Evolutionary conservation across 2,113 vertebrate genomes (phyloP), one percentile per base, ranked within the genome.

Genomic region (Corythoichthys haematopterus): DNA sequence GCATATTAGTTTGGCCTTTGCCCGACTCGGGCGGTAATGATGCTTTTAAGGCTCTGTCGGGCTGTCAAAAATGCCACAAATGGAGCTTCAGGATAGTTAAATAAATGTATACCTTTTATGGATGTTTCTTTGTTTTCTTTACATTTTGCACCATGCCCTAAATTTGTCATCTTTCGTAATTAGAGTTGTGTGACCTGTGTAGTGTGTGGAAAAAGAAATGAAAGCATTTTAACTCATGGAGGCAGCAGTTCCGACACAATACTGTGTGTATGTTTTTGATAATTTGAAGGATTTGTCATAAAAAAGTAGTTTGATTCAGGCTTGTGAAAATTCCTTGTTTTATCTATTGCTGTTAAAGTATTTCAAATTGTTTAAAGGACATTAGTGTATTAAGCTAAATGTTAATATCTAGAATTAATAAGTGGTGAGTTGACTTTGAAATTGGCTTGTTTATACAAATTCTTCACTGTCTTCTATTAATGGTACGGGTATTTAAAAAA

Each of bases 381-480:
- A 36, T 57, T 5, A 5, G 12, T 36, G 13, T 11, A 55, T 20
- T 33, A 20, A 55, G 3, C 6, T 4, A 36, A 57, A 57, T 10
- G 55, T 36, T 36, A 10, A 33, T 28, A 28, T n/a, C 20, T 33
- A 2, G 9, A 55, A 9, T 55, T 55, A 28, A 3, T 52, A 52
- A 16, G 8, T 84, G 82, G 83, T 82, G 86, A 68, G 58, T 88
- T 4, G 6, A 20, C 50, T 52, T 85, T 80, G 65, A 74, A 77
- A 85, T 83, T 2, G 69, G 67, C 74, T 86, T 33, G 20, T 55
- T 1, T 28, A 55, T n/a, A 55, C 52, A 80, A 85, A 83, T 86
- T 82, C 87, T 87, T 83, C 81, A 84, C 66, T 65, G 37, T 74
- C 68, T 76, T 74, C 80, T 68, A 75, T 65, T 79, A 81, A 70